Evolutionary conservation across 2,797 vertebrate genomes (phyloP), one percentile per base, ranked within the genome.

Genomic region (Aulostomus chinensis): DNA sequence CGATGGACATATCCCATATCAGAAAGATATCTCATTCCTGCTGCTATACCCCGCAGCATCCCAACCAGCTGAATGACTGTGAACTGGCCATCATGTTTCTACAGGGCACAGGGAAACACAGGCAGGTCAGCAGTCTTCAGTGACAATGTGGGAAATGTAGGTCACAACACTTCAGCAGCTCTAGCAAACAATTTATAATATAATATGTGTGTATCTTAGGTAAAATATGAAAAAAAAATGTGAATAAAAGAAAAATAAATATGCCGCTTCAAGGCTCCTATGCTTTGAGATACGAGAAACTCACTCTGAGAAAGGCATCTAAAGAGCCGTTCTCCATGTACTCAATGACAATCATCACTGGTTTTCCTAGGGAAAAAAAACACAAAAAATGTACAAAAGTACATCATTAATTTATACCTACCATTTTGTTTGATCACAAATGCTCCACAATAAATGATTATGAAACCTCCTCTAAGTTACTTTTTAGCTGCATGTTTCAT

Each of bases 331-430:
- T 99, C 84, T 99, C 97, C 97, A 99, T 99, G 80, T 96, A 98
- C 92, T 99, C 97, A 77, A 98, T 98, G 85, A 99, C 93, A 82
- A 99, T 99, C 97, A 99, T 99, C 76, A 99, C 94, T 9, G 97
- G 97, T 80, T 98, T 99, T 64, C 97, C 97, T 99, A 86, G 63
- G 21, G 50, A 34, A 26, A 35, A 13, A 55, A 45, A 24, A 86
- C 15, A 38, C 11, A 8, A 16, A 18, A 2, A 29, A 11, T n/a
- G n/a, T n/a, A n/a, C n/a, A n/a, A n/a, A n/a, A n/a, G n/a, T n/a
- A n/a, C n/a, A n/a, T n/a, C n/a, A n/a, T n/a, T n/a, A n/a, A n/a
- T n/a, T n/a, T n/a, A n/a, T n/a, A n/a, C n/a, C n/a, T n/a, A n/a
- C n/a, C n/a, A n/a, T n/a, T n/a, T n/a, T n/a, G n/a, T n/a, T n/a